Evolutionary conservation across 2,888 invertebrate species (phyloP), one percentile per base, ranked within the genome.

Genomic region (Cyclophora albipunctata): DNA sequence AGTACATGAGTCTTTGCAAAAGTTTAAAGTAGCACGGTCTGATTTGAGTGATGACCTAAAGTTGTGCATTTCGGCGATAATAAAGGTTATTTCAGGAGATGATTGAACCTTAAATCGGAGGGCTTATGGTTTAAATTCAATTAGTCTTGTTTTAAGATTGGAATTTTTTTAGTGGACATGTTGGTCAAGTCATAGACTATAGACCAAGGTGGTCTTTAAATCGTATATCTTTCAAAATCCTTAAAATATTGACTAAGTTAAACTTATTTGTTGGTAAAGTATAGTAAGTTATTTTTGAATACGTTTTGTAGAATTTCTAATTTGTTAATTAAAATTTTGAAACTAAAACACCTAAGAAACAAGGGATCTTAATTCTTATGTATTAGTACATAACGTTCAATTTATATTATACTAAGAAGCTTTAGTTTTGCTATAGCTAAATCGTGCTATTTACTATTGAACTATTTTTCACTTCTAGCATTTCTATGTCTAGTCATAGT

Each of bases 31-130:
- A 0, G 58, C 80, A 0, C 71, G 87, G 51, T 70, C 61, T 0
- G 84, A 86, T 62, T 64, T 87, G 34, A 75, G 68, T 42, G 69
- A 66, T 1, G 74, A 77, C n/a, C 47, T 84, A 49, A 78, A 71
- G 34, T 54, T 54, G 3, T 80, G 81, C 45, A 61, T 84, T 7
- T 49, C 52, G 41, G 68, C 67, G 2, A 67, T 82, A 4, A 49
- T 78, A 2, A 48, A 59, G 3, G 64, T 72, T 43, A 77, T 84
- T 49, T 63, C 74, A 2, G 71, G 70, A 50, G 71, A 69, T 34
- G 69, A 64, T 5, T 64, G 60, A 49, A 51, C 33, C 20, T 20
- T 20, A 20, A 20, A 20, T 20, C 20, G 1, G 20, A 20, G 20
- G 20, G 20, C 20, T 56, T 64, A 48, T 63, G 52, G 53, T 50